A percentile compares a stretch with the other conserved stretches of the same genome.
Conservation (phyloP, 64 coral and sea anemone genomes). For the Montipora capricornis region DNA sequence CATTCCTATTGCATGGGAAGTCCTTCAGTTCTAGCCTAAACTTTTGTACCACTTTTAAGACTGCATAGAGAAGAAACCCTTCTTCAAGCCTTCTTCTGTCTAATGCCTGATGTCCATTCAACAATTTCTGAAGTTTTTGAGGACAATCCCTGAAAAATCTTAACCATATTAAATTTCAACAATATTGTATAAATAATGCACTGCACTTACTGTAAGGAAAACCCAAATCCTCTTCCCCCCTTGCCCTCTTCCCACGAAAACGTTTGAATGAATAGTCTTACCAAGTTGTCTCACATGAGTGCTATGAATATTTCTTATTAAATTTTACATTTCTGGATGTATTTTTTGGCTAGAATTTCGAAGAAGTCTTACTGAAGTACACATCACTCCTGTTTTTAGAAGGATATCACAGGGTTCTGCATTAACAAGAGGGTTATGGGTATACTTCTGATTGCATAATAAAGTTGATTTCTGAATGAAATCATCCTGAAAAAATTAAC, state of each 20-base stretch:
- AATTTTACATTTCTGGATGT: background rate
- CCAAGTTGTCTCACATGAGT: background rate
- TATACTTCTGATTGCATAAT: background rate
- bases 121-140: conserved; percentile 19
- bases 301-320: background rate
- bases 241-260: background rate
- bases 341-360: background rate
- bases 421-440: background rate
- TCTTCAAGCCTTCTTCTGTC: conserved; percentile 49
- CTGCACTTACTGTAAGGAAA: background rate
- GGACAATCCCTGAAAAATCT: background rate
- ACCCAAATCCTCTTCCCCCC: background rate
- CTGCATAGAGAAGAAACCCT: conserved; percentile 8
- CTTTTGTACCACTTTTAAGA: background rate
- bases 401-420: background rate
- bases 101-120: background rate
- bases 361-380: background rate
- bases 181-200: background rate
- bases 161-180: background rate
- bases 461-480: background rate
- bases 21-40: background rate
- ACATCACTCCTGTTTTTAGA: background rate
- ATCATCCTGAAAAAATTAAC: background rate
- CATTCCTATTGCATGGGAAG: conserved; percentile 35
- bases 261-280: background rate